phyloP scores from a whole-genome alignment of 2,113 vertebrate genomes.

The Scopus umbretta region DNA sequence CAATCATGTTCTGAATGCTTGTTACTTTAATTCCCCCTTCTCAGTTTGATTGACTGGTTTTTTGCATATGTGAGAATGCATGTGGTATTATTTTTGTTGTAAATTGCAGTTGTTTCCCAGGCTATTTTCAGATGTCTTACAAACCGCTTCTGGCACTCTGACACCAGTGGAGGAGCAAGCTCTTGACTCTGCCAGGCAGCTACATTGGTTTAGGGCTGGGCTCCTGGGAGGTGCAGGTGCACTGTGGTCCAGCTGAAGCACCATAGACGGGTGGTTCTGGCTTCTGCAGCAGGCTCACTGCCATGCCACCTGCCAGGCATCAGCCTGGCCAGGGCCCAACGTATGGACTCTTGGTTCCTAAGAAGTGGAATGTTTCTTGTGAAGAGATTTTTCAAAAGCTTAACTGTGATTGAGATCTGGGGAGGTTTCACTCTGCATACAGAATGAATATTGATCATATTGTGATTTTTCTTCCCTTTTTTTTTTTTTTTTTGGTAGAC shows the following conservation, averaged over 20 bases:
- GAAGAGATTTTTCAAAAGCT: not conserved
- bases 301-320: not conserved
- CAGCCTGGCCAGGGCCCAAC: not conserved
- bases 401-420: not conserved
- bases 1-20: not conserved
- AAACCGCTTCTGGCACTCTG: not conserved
- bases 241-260: not conserved
- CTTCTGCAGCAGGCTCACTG: fast-evolving
- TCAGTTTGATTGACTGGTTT: fast-evolving
- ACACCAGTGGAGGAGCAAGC: not conserved
- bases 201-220: too few relatives aligned
- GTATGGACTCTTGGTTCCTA: not conserved
- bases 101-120: not conserved
- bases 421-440: not conserved
- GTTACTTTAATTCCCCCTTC: not conserved
- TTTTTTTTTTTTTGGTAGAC: not conserved
- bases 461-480: not conserved
- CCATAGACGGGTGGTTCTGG: fast-evolving
- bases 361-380: not conserved
- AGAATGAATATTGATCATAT: not conserved
- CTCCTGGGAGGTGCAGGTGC: not conserved
- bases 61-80: not conserved
- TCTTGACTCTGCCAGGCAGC: not conserved
- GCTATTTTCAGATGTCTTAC: not conserved
- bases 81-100: not conserved